These are phyloP conservation scores for Labeo calbasu DNA, from an alignment of 2,797 vertebrate genomes.

Conservation along the genomic window DNA sequence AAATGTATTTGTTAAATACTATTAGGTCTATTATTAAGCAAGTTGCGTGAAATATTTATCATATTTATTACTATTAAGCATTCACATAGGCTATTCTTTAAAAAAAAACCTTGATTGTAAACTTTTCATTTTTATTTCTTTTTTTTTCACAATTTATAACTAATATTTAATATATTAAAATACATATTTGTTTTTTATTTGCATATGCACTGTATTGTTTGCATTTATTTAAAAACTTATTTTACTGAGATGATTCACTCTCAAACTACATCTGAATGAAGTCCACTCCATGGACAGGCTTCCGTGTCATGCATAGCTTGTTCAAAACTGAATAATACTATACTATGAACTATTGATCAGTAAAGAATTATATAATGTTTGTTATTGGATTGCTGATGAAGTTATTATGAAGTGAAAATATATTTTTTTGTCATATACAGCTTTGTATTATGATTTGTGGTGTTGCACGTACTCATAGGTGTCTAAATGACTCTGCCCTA, in stretches of 20 bases:
- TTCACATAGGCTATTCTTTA: not conserved
- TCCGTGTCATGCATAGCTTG: too few relatives aligned
- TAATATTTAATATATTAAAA: not conserved
- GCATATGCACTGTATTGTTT: not conserved
- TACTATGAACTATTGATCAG: not conserved
- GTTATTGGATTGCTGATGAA: not conserved
- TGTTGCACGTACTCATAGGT: not conserved
- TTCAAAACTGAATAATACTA: not conserved
- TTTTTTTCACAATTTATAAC: too few relatives aligned
- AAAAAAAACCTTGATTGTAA: not conserved
- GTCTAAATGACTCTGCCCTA: conserved; percentile 1
- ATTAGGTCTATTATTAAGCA: not conserved
- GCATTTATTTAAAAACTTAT: not conserved
- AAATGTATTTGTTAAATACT: not conserved
- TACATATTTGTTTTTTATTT: not conserved
- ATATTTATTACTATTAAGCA: not conserved
- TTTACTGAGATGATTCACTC: conserved; percentile 21
- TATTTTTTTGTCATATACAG: not conserved
- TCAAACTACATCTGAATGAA: conserved; percentile 2
- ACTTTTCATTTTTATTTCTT: not conserved
- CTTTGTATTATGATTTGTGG: not conserved
- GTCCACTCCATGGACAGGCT: not conserved
- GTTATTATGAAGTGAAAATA: not conserved
- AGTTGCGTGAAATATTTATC: not conserved
- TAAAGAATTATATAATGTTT: conserved; percentile 19